Base-by-base conservation (phyloP, 92 coral and sea anemone genomes). In the Actinostola sp. region DNA sequence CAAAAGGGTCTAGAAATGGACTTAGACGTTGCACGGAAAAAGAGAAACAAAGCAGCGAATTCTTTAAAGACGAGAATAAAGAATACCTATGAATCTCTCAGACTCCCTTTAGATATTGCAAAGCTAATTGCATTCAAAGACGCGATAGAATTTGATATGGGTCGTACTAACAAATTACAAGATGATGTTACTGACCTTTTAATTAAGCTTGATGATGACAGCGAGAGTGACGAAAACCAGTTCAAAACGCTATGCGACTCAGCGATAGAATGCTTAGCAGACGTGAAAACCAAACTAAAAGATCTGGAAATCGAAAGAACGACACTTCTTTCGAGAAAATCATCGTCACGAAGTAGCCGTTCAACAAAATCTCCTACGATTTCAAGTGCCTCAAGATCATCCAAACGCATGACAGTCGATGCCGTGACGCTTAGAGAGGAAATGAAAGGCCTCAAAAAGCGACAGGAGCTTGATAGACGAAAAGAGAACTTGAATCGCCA, bases 391-490 rank as follows among this genome's bases (percentile, higher is more conserved):
- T n/a, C n/a, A n/a, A n/a, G n/a, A n/a, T 34, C 71, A 66, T n/a
- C 25, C 23, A 36, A 35, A n/a, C 76, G 39, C 60, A 50, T 27
- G 16, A 21, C 50, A 9, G 29, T 32, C 48, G 54, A 25, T 28
- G 31, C 65, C 16, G 49, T 64, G 51, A 70, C 52, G 50, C 51
- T 70, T 10, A 54, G 6, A 33, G 76, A 70, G 30, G 33, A 70
- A 49, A 70, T 54, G 33, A 70, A 30, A 24, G 31, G 21, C 31
- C 28, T 70, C 15, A 50, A 54, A 58, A 70, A 31, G 52, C 63
- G 24, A 51, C 76, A 70, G 52, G 63, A 70, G 64, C 51, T 51
- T 23, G 76, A 50, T 49, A 52, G 76, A 46, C 63, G 50, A n/a
- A 50, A 43, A 34, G 76, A 70, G 21, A 64, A 52, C 11, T 39